These are phyloP conservation scores for Apodemus agrarius DNA, from an alignment of 2,797 vertebrate species.

Conservation along the genomic window DNA sequence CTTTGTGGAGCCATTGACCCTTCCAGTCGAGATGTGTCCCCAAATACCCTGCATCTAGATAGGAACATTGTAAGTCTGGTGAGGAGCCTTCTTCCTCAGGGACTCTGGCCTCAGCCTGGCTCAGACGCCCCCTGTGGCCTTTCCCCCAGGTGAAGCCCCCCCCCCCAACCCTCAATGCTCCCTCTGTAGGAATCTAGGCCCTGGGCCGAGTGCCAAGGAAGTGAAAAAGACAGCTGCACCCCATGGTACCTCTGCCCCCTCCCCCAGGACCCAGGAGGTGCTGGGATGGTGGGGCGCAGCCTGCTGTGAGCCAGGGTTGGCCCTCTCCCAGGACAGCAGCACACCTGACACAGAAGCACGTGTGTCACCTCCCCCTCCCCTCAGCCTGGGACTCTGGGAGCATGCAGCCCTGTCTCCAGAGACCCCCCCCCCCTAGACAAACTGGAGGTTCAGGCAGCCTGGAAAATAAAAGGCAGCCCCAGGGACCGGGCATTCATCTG, in stretches of 20 bases:
- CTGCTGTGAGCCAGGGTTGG: background rate
- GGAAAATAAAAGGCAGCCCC: slow-evolving; percentile 39
- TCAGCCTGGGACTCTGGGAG: slow-evolving; percentile 27
- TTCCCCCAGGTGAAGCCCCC: background rate
- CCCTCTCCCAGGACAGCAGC: rapidly evolving
- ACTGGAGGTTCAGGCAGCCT: slow-evolving; percentile 23
- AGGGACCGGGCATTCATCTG: background rate
- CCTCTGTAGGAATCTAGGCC: background rate
- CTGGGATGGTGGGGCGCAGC: background rate
- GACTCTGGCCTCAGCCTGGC: background rate
- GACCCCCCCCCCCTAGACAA: slow-evolving; percentile 64
- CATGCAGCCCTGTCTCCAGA: background rate
- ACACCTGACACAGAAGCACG: background rate
- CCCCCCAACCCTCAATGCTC: background rate
- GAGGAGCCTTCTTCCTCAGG: background rate
- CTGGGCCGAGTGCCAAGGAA: slow-evolving; percentile 52
- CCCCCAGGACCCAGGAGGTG: background rate
- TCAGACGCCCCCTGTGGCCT: rapidly evolving
- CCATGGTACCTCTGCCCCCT: background rate
- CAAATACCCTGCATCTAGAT: background rate
- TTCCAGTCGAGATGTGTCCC: background rate
- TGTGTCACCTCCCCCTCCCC: background rate
- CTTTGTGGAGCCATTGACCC: background rate
- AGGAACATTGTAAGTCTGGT: background rate
- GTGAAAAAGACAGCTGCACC: slow-evolving; percentile 62